Conservation (phyloP, 2,113 vertebrate species). For the Odontophorus gujanensis region DNA sequence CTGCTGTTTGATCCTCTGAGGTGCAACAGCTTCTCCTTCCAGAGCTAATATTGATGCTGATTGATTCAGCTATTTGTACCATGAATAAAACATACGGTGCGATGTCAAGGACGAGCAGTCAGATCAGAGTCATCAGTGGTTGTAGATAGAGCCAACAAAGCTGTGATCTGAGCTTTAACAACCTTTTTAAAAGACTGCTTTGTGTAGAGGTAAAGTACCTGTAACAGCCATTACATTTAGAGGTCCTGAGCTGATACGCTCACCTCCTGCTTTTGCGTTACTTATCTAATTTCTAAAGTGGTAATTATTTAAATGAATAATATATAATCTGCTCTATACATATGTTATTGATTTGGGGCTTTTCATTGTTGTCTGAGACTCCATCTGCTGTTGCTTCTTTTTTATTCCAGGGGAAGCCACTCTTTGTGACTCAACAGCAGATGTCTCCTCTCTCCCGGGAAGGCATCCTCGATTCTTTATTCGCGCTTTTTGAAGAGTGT, state of each 20-base stretch:
- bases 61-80: background rate
- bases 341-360: slow-evolving; percentile 77
- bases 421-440: slow-evolving; percentile 81
- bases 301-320: slow-evolving; percentile 35
- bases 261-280: background rate
- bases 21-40: background rate
- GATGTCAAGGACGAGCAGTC: background rate
- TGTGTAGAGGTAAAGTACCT: background rate
- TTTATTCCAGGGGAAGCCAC: slow-evolving; percentile 87
- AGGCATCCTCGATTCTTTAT: slow-evolving; percentile 90
- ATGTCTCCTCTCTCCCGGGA: slow-evolving; percentile 87
- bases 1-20: background rate
- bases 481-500: slow-evolving; percentile 93
- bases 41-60: background rate
- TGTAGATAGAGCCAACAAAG: background rate
- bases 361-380: slow-evolving; percentile 80
- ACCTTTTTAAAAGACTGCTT: background rate
- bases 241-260: background rate
- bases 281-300: slow-evolving; percentile 40
- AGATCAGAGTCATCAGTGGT: background rate
- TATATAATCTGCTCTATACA: slow-evolving; percentile 67
- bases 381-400: slow-evolving; percentile 79
- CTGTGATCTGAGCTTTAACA: background rate
- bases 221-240: background rate
- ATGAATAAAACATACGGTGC: background rate